phyloP scores from a whole-genome alignment of 2,113 vertebrate genomes.

The Motacilla alba region DNA sequence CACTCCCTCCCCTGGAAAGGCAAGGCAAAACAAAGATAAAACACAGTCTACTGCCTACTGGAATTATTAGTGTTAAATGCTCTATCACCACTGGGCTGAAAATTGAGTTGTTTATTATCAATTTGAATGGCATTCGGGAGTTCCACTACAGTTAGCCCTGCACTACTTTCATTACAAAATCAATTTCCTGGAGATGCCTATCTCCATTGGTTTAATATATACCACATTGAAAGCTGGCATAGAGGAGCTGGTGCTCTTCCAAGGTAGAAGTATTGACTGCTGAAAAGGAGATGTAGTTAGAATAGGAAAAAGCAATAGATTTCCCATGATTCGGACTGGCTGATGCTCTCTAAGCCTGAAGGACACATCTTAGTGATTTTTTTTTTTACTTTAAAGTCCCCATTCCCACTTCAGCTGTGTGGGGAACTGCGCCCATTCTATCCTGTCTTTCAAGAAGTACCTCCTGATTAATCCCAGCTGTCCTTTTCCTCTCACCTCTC shows the following conservation, averaged over 20 bases:
- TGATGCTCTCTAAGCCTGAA: not conserved
- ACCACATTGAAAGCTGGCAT: not conserved
- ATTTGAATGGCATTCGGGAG: not conserved
- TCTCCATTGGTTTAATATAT: slow-evolving; percentile 30
- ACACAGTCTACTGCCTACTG: not conserved
- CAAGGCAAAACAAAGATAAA: not conserved
- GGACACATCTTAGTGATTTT: not conserved
- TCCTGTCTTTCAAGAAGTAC: not conserved
- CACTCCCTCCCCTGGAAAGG: not conserved
- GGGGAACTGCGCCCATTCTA: not conserved
- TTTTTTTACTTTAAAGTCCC: not conserved
- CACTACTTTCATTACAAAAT: slow-evolving; percentile 43
- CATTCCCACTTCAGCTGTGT: not conserved
- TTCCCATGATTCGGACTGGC: not conserved
- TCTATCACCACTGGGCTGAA: not conserved
- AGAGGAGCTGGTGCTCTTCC: slow-evolving; percentile 11
- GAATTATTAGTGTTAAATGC: not conserved
- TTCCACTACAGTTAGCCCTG: not conserved
- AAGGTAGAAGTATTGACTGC: not conserved
- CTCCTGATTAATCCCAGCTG: not conserved
- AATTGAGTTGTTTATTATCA: slow-evolving; percentile 46
- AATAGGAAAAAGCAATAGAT: slow-evolving; percentile 2
- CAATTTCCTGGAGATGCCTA: slow-evolving; percentile 47
- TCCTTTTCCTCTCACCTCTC: not conserved
- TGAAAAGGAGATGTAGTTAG: not conserved